phyloP scores from a whole-genome alignment of 2,797 vertebrate genomes.

The Helostoma temminkii region DNA sequence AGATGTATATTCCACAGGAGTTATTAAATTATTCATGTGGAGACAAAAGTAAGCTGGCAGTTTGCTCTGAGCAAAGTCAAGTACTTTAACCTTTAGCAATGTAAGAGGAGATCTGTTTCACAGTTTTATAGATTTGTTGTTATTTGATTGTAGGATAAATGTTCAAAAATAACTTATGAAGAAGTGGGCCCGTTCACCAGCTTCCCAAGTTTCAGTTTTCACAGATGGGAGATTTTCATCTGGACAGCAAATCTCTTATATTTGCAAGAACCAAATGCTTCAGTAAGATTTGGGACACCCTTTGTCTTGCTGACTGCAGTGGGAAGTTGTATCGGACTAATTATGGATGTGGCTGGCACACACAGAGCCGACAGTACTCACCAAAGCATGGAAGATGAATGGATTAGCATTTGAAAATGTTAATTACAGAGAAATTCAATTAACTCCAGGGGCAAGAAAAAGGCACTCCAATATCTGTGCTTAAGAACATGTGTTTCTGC shows the following conservation, averaged over 20 bases:
- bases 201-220: slow-evolving; percentile 36
- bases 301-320: slow-evolving; percentile 72
- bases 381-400: slow-evolving; percentile 81
- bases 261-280: slow-evolving; percentile 47
- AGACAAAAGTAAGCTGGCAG: neutral
- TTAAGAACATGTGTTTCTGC: slow-evolving; percentile 59
- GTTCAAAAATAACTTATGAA: slow-evolving; percentile 25
- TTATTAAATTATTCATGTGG: slow-evolving; percentile 21
- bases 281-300: slow-evolving; percentile 43
- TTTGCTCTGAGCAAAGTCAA: slow-evolving; percentile 7
- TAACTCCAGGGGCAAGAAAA: slow-evolving; percentile 72
- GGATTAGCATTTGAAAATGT: slow-evolving; percentile 83
- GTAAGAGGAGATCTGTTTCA: slow-evolving; percentile 4
- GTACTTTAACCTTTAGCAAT: slow-evolving; percentile 8
- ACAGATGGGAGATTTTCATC: slow-evolving; percentile 46
- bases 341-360: slow-evolving; percentile 71
- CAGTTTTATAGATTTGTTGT: slow-evolving; percentile 13
- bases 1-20: slow-evolving; percentile 31
- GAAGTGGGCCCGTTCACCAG: slow-evolving; percentile 22
- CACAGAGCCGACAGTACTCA: slow-evolving; percentile 52
- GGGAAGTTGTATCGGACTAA: slow-evolving; percentile 75
- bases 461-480: slow-evolving; percentile 60
- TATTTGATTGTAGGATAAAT: slow-evolving; percentile 9
- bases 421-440: slow-evolving; percentile 86
- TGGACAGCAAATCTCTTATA: slow-evolving; percentile 33